Percentiles rank a stretch among this genome's conserved stretches.
Conservation (phyloP, 2,797 vertebrate species). For the Helicolenus hilgendorfi region DNA sequence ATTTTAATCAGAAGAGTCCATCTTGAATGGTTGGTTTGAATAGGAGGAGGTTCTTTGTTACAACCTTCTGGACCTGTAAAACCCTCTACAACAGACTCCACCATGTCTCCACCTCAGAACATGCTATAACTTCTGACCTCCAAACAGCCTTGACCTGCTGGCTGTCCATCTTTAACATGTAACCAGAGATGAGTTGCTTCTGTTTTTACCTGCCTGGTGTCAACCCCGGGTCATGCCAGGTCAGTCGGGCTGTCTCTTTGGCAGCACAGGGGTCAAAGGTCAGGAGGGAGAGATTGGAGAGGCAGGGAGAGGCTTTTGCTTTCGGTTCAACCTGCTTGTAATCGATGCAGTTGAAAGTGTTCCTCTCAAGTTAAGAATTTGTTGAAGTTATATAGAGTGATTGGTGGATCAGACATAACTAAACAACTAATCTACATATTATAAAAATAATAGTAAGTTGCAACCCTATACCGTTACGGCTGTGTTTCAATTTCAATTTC, state of each 20-base stretch:
- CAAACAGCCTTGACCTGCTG: not conserved
- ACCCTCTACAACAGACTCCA: not conserved
- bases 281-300: slow-evolving; percentile 16
- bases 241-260: slow-evolving; percentile 53
- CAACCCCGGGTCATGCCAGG: not conserved
- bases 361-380: not conserved
- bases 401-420: not conserved
- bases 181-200: slow-evolving; percentile 71
- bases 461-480: too few relatives aligned
- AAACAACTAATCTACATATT: not conserved
- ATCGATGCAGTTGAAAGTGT: not conserved
- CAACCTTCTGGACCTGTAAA: not conserved
- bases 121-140: not conserved
- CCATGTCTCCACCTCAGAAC: not conserved
- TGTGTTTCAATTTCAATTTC: not conserved
- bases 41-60: not conserved
- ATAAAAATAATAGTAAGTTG: not conserved
- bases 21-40: not conserved
- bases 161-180: slow-evolving; percentile 31
- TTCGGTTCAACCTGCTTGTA: slow-evolving; percentile 19
- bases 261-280: slow-evolving; percentile 52
- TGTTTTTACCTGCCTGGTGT: slow-evolving; percentile 78
- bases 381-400: not conserved
- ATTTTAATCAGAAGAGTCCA: not conserved
- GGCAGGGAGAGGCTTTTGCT: slow-evolving; percentile 8